Evolutionary conservation across 1,140 invertebrate species (phyloP).

Genomic region (Saccostrea glomerata): DNA sequence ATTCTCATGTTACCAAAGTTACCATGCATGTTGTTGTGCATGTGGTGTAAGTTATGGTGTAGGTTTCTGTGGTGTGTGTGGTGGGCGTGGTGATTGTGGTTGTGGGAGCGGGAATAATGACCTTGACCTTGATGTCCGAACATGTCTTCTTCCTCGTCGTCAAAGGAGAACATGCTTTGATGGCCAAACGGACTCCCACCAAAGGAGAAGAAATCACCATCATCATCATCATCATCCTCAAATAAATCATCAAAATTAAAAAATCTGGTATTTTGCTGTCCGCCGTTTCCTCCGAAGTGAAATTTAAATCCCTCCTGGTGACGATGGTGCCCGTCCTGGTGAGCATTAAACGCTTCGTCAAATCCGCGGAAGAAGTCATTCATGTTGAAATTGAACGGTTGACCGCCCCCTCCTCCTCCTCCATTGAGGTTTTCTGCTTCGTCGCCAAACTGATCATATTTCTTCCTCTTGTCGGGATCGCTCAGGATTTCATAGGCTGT

Average conservation of each 20-base stretch:
- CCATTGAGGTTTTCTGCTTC: slow-evolving; percentile 50
- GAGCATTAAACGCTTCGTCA: slow-evolving; percentile 69
- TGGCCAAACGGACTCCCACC: slow-evolving; percentile 50
- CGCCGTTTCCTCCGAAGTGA: slow-evolving; percentile 60
- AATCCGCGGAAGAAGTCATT: slow-evolving; percentile 75
- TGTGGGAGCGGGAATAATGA: slow-evolving; percentile 58
- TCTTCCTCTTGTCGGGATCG: slow-evolving; percentile 93
- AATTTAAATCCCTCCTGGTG: slow-evolving; percentile 60
- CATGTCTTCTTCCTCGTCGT: slow-evolving; percentile 45
- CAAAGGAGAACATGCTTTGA: slow-evolving; percentile 38
- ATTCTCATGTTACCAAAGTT: slow-evolving; percentile 13
- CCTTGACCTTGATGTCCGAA: slow-evolving; percentile 53
- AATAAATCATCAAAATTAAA: slow-evolving; percentile 75
- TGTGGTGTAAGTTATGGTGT: slow-evolving; percentile 54
- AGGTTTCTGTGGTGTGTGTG: slow-evolving; percentile 47
- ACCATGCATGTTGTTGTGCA: slow-evolving; percentile 49
- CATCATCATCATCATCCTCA: slow-evolving; percentile 66
- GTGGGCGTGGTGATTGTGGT: slow-evolving; percentile 48
- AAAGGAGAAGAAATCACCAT: slow-evolving; percentile 56
- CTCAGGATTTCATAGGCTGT: slow-evolving; percentile 95
- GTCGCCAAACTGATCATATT: slow-evolving; percentile 94
- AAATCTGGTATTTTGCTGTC: slow-evolving; percentile 54
- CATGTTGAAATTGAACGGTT: slow-evolving; percentile 71
- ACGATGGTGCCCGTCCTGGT: slow-evolving; percentile 58
- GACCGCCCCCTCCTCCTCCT: slow-evolving; percentile 53